phyloP scores from a whole-genome alignment of 2,888 invertebrate genomes.

The Patella ulyssiponensis region DNA sequence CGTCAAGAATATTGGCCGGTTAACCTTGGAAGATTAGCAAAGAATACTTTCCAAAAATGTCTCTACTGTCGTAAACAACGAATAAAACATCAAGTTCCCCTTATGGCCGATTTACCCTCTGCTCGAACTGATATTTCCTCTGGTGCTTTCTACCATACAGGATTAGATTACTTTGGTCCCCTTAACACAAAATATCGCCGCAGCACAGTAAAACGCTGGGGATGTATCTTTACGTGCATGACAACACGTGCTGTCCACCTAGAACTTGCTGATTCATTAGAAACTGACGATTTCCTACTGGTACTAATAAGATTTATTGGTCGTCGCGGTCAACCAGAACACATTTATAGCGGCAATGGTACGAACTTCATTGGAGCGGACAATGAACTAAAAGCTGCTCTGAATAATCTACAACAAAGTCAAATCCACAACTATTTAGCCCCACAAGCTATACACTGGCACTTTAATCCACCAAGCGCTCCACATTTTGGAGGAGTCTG shows the following conservation, averaged over 20 bases:
- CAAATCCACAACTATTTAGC: conserved; percentile 26
- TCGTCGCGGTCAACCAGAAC: conserved; percentile 27
- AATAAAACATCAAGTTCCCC: neutral
- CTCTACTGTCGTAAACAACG: neutral
- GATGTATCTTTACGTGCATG: conserved; percentile 25
- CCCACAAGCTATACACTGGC: conserved; percentile 53
- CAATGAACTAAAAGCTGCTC: conserved; percentile 25
- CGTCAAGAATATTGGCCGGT: conserved; percentile 14
- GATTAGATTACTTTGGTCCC: conserved; percentile 25
- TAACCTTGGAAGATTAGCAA: neutral
- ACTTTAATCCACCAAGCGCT: conserved; percentile 63
- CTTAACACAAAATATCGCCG: conserved; percentile 13
- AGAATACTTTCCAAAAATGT: neutral
- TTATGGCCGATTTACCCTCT: conserved; percentile 20
- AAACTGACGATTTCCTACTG: conserved; percentile 24
- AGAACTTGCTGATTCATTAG: conserved; percentile 19
- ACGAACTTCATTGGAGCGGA: conserved; percentile 42
- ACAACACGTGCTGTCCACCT: conserved; percentile 20
- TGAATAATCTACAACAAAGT: conserved; percentile 22
- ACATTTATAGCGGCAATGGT: conserved; percentile 37
- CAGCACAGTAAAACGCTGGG: conserved; percentile 20
- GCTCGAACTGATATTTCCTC: conserved; percentile 1
- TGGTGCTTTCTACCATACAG: conserved; percentile 13
- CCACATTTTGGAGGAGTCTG: conserved; percentile 68
- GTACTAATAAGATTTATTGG: conserved; percentile 15